Evolutionary conservation across 2,797 vertebrate species (phyloP), one percentile per base, ranked within the genome.

Genomic region (Fundulus diaphanus): DNA sequence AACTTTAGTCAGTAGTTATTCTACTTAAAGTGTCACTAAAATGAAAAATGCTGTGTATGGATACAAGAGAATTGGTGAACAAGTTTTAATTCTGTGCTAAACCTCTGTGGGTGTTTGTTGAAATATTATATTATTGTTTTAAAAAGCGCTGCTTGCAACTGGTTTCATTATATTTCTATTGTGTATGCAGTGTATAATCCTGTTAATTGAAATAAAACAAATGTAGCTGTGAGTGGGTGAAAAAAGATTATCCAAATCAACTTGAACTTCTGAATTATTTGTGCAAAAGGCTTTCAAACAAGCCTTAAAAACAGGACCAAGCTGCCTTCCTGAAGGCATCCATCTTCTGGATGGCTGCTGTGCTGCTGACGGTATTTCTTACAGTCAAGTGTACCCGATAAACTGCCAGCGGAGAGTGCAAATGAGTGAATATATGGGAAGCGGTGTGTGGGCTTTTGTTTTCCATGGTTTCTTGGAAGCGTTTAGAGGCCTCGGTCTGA

Each of bases 401-500:
- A 76, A 44, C 35, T 68, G 31, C 5, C 22, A 67, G 15, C 42
- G 11, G 73, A 66, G 22, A 40, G 46, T 48, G 74, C 70, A 68
- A 77, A 70, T 67, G 46, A 78, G 77, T 49, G 68, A 57, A 72
- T 77, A 5, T 68, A 29, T 56, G 29, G 81, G 46, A 73, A 63
- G 42, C 56, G 18, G 31, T 68, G 54, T 78, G 77, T 74, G 74
- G n/a, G 44, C 69, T 82, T 78, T 59, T 72, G 37, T 80, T 73
- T 77, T 57, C 67, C 1, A 33, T 70, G 71, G 57, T 73, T 87
- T 82, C 29, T 76, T 81, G 70, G 67, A 86, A 65, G 59, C 29
- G 1, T 68, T 37, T 33, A 70, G 40, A 57, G 59, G 29, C 54
- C 54, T 76, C 35, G 65, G 27, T 51, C 79, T 67, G 67, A 27